These are phyloP conservation scores for Caerostris extrusa DNA, from an alignment of 1,140 invertebrate genomes.

Conservation along the genomic window DNA sequence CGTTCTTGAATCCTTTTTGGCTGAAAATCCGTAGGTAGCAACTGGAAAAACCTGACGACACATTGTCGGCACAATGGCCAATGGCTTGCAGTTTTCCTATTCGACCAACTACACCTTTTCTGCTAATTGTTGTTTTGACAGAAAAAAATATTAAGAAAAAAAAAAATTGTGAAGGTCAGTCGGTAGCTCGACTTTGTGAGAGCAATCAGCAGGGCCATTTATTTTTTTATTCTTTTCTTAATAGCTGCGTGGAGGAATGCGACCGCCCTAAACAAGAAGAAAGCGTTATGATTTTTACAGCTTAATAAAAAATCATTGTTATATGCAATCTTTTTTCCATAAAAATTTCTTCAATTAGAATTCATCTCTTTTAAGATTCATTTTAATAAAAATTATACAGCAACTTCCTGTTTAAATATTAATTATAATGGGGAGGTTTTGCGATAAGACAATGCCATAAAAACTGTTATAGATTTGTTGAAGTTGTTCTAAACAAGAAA, in stretches of 20 bases:
- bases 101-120: constrained; percentile 26
- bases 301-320: neutral
- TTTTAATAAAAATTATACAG: no score
- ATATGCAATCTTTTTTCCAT: no score
- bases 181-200: constrained; percentile 37
- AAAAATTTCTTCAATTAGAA: no score
- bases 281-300: constrained; percentile 1
- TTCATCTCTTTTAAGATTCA: no score
- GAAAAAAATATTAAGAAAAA: neutral
- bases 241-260: neutral
- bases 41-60: constrained; percentile 38
- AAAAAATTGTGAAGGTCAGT: constrained; percentile 3
- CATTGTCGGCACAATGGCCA: constrained; percentile 26
- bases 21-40: neutral
- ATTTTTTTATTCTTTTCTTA: neutral
- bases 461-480: no score
- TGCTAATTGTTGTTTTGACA: neutral
- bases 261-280: constrained; percentile 11
- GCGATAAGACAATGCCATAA: no score
- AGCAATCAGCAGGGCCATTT: neutral
- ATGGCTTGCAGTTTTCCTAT: neutral
- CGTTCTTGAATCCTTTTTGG: constrained; percentile 19
- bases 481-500: no score
- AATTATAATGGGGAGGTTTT: no score
- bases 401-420: no score